Conservation (phyloP, 2,888 invertebrate genomes). For the Platycnemis pennipes region DNA sequence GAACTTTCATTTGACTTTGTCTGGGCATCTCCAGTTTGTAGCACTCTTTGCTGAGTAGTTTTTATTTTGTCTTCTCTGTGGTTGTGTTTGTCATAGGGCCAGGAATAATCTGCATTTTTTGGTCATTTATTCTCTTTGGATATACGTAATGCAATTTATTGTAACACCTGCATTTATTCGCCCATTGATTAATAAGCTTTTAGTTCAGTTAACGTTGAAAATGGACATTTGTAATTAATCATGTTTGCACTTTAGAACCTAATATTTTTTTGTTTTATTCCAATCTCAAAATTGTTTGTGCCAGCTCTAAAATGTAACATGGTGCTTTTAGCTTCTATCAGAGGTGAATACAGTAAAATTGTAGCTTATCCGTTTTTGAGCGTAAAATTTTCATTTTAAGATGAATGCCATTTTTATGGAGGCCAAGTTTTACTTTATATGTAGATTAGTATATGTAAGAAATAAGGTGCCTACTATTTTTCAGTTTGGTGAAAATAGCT, state of each 20-base stretch:
- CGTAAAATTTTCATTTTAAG: not conserved
- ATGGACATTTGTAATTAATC: not conserved
- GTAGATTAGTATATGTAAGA: not conserved
- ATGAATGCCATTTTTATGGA: not conserved
- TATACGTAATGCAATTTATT: not conserved
- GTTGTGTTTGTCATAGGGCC: constrained; percentile 38
- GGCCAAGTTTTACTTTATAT: not conserved
- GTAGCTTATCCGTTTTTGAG: not conserved
- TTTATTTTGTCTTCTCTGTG: constrained; percentile 48
- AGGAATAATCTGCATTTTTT: constrained; percentile 59
- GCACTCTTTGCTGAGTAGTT: constrained; percentile 54
- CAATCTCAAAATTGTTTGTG: not conserved
- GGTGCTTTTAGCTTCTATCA: constrained; percentile 26
- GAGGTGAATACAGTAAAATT: not conserved
- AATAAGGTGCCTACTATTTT: not conserved
- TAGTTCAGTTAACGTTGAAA: not conserved
- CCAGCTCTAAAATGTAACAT: constrained; percentile 15
- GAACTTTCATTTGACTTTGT: not conserved
- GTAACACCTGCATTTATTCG: constrained; percentile 30
- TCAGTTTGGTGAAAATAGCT: not conserved
- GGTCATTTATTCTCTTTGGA: not conserved
- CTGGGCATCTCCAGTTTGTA: constrained; percentile 58
- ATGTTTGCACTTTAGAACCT: not conserved
- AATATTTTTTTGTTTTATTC: not conserved
- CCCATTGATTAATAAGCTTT: not conserved